Evolutionary conservation across 2,113 vertebrate species (phyloP), one percentile per base, ranked within the genome.

Genomic region (Sturnira hondurensis): DNA sequence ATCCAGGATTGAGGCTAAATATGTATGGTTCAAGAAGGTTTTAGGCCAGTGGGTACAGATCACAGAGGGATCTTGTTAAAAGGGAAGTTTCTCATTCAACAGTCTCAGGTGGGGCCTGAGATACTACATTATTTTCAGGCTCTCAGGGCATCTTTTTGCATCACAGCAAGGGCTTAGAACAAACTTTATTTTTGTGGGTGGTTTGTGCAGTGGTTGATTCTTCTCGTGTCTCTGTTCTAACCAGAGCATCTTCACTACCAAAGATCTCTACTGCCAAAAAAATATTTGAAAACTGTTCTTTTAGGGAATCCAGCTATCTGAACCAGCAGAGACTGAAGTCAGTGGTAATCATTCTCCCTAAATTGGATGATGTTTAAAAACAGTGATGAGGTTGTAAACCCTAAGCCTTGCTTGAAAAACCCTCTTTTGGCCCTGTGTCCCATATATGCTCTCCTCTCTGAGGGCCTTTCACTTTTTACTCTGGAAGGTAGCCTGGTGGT

Each of bases 401-500:
- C 38, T 63, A 26, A 74, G 36, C 41, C 5, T 20, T 45, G 78
- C 89, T 81, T 31, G 22, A 52, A 50, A 50, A 81, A 52, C 9
- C n/a, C 36, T 41, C 19, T 58, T 63, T 73, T 87, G 88, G 68
- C 85, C 63, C 36, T 1, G 1, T 78, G 28, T 65, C 56, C 52
- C 77, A 4, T 78, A 10, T 3, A 10, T 4, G 17, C 7, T 45
- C 8, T 68, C 54, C 26, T 86, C 86, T 80, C 47, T 90, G 91
- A 86, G 81, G 56, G 36, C 36, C 5, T 1, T 52, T 90, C 36
- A 77, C 31, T 77, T 76, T 41, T 77, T n/a, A 3, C 43, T 58
- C 71, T 96, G 89, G 86, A 96, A 91, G 61, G 78, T 92, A 83
- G 84, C 73, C 78, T 93, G 73, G 6, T 76, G 63, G 41, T 28